Evolutionary conservation across 2,888 invertebrate genomes (phyloP).

Genomic region (Lasius fuliginosus): DNA sequence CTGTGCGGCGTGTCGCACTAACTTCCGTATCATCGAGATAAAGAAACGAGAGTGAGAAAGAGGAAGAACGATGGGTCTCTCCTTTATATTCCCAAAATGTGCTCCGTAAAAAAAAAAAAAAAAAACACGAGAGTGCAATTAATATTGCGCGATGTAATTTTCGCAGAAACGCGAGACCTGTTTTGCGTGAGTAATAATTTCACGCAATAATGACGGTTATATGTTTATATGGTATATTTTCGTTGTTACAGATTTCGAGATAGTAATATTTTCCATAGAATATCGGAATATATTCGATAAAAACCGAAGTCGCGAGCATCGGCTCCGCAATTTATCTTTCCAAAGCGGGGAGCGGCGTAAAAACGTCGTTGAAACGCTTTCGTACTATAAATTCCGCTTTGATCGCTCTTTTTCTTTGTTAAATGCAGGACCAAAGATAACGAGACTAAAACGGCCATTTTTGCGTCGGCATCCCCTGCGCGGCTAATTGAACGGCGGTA

Average conservation of each 20-base stretch:
- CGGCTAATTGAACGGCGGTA: conserved; percentile 36
- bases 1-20: conserved; percentile 28
- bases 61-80: background rate
- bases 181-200: conserved; percentile 22
- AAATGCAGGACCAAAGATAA: conserved; percentile 44
- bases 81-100: conserved; percentile 2
- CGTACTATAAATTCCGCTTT: conserved; percentile 46
- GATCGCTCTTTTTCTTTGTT: conserved; percentile 51
- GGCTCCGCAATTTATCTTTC: conserved; percentile 39
- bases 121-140: conserved; percentile 34
- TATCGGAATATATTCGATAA: conserved; percentile 44
- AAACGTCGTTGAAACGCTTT: conserved; percentile 48
- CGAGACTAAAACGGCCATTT: conserved; percentile 44
- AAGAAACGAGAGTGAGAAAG: conserved; percentile 11
- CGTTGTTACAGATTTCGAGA: conserved; percentile 9
- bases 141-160: conserved; percentile 5
- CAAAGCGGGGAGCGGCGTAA: conserved; percentile 41
- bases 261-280: conserved; percentile 26
- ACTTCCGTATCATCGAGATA: conserved; percentile 19
- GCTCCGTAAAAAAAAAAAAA: conserved; percentile 13
- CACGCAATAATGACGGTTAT: background rate
- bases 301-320: conserved; percentile 22
- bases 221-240: conserved; percentile 19
- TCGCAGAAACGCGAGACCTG: background rate
- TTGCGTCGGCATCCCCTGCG: conserved; percentile 12